Conservation (phyloP, 2,888 invertebrate species). For the Oxycera nigricornis region DNA sequence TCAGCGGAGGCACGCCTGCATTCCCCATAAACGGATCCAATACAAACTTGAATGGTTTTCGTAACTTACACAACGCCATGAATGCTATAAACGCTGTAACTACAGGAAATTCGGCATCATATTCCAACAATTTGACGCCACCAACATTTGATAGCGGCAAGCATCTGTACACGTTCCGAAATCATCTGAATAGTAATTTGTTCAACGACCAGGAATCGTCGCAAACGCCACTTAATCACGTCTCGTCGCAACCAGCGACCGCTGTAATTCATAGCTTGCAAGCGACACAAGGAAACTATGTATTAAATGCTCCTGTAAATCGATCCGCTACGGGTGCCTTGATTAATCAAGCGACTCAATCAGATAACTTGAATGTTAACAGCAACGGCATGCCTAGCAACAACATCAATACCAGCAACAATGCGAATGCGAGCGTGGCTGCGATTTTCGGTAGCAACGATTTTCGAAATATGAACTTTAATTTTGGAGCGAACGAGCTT, state of each 20-base stretch:
- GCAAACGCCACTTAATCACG: neutral
- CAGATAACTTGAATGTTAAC: conserved; percentile 36
- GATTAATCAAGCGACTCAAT: conserved; percentile 21
- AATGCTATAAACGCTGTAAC: conserved; percentile 40
- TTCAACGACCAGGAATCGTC: conserved; percentile 48
- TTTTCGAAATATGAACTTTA: conserved; percentile 57
- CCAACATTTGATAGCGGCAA: conserved; percentile 63
- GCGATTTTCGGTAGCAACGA: conserved; percentile 47
- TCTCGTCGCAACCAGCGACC: neutral
- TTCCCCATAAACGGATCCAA: conserved; percentile 47
- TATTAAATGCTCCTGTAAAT: conserved; percentile 1
- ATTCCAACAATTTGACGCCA: conserved; percentile 64
- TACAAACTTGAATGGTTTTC: conserved; percentile 36
- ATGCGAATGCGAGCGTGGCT: conserved; percentile 36
- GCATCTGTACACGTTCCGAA: conserved; percentile 51
- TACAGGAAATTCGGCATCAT: conserved; percentile 60
- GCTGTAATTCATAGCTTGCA: neutral
- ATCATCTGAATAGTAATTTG: conserved; percentile 48
- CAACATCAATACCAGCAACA: conserved; percentile 15
- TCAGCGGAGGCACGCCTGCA: conserved; percentile 51
- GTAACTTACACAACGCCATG: conserved; percentile 50
- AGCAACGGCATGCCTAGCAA: conserved; percentile 4
- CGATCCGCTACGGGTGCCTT: neutral
- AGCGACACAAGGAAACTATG: neutral
- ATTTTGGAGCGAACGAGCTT: conserved; percentile 56